Evolutionary conservation across 2,113 vertebrate species (phyloP).

Genomic region (Butorides virescens): DNA sequence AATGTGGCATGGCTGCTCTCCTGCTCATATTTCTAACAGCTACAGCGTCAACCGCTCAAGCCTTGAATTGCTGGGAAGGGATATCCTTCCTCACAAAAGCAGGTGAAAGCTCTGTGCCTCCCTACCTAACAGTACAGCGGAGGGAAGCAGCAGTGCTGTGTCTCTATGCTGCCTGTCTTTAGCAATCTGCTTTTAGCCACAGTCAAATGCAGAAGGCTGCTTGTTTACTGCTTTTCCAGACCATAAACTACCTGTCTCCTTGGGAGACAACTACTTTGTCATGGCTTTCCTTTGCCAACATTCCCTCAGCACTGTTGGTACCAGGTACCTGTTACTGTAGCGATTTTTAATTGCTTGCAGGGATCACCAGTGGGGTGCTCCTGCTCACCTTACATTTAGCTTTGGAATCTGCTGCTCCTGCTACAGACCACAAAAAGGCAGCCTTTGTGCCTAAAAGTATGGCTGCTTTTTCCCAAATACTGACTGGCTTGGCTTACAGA

Average conservation of each 20-base stretch:
- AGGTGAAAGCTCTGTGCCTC: not conserved
- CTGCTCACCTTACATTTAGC: not conserved
- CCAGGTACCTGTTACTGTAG: not conserved
- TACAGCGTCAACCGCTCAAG: not conserved
- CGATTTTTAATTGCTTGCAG: not conserved
- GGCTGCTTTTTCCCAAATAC: not conserved
- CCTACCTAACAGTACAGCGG: no score
- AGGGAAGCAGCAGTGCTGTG: not conserved
- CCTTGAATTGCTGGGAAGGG: not conserved
- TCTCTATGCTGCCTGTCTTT: not conserved
- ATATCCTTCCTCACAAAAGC: not conserved
- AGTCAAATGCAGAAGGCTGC: not conserved
- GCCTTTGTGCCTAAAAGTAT: not conserved
- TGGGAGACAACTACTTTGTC: not conserved
- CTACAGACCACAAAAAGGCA: not conserved
- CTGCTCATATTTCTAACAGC: not conserved
- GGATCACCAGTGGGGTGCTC: not conserved
- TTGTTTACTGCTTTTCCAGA: not conserved
- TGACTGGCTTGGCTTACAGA: not conserved
- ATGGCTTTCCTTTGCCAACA: not conserved
- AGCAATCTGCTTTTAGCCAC: not conserved
- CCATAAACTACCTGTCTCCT: not conserved
- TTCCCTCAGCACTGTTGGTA: not conserved
- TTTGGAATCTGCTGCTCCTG: not conserved
- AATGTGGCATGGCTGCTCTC: fast-evolving